phyloP scores from a whole-genome alignment of 2,888 invertebrate species.

The Eubasilissa splendida region DNA sequence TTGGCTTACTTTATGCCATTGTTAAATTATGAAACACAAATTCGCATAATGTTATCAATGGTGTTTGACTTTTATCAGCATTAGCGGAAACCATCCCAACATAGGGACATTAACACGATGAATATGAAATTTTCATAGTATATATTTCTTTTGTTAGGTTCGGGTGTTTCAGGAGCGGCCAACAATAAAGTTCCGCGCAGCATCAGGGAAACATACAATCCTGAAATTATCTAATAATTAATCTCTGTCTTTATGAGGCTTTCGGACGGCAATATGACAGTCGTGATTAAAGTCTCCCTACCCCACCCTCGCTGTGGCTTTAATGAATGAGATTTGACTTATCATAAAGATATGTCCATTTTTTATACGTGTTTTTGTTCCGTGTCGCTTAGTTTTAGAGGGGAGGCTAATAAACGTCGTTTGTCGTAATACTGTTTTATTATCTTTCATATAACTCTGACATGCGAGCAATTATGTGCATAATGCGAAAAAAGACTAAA shows the following conservation, averaged over 20 bases:
- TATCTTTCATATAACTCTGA: not conserved
- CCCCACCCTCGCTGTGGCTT: not conserved
- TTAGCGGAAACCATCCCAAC: slow-evolving; percentile 21
- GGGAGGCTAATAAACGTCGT: slow-evolving; percentile 6
- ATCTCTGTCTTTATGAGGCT: slow-evolving; percentile 32
- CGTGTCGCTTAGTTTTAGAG: not conserved
- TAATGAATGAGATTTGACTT: slow-evolving; percentile 16
- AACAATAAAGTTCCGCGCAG: slow-evolving; percentile 27
- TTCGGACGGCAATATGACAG: slow-evolving; percentile 34
- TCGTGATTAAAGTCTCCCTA: slow-evolving; percentile 8
- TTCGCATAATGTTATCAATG: slow-evolving; percentile 24
- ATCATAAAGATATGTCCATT: slow-evolving; percentile 25
- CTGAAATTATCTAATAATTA: slow-evolving; percentile 36
- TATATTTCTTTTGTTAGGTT: slow-evolving; percentile 26
- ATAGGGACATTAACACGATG: not conserved
- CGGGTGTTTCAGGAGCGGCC: not conserved
- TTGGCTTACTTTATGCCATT: not conserved
- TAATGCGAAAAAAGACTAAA: no score
- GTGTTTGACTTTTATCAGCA: slow-evolving; percentile 30
- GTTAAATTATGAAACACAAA: slow-evolving; percentile 15
- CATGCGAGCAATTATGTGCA: no score
- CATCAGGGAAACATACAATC: slow-evolving; percentile 13
- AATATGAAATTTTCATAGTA: not conserved
- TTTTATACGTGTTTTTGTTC: slow-evolving; percentile 19
- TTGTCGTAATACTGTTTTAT: slow-evolving; percentile 12